Evolutionary conservation across 2,797 vertebrate genomes (phyloP), one percentile per base, ranked within the genome.

Genomic region (Kryptolebias ocellatus): DNA sequence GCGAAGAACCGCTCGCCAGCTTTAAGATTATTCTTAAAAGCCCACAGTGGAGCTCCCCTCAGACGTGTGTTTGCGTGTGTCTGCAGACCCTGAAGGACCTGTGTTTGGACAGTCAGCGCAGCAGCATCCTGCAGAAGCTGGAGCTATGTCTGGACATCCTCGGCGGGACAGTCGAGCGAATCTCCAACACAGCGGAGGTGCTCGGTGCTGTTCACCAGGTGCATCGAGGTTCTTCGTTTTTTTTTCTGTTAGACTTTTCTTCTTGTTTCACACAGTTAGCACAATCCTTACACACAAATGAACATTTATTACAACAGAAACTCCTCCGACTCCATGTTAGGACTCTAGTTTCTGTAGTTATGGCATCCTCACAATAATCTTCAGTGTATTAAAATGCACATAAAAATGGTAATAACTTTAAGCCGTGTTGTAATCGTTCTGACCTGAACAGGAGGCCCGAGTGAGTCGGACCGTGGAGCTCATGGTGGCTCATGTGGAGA

Each of bases 161-260:
- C 2, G 79, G 79, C 0, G 93, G 91, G 0, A 93, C 94, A 0
- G 84, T 95, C 0, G 90, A 93, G 17, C 58, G 95, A 2, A 93
- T 95, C 66, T 93, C 90, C 50, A 90, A 80, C 5, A 93, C 95
- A 0, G 94, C 95, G 0, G 95, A 96, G 85, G 90, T 95, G 68
- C 90, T 96, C 6, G 95, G 95, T 0, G 95, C 95, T 0, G 95
- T 95, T 2, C 94, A 95, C 64, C 95, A 96, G 95, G 95, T 96
- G 82, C 37, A 14, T 3, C 0, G 0, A 20, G 0, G 16, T n/a
- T n/a, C 14, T 14, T 42, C 3, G 10, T 0, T 5, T 49, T 50
- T 29, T n/a, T 2, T 28, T 14, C 16, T 20, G 17, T 52, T 44
- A 51, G 20, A 60, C 17, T 4, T 2, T 3, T 14, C 20, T 24